Base-by-base conservation (phyloP, 2,888 invertebrate genomes). In the Gortyna flavago region DNA sequence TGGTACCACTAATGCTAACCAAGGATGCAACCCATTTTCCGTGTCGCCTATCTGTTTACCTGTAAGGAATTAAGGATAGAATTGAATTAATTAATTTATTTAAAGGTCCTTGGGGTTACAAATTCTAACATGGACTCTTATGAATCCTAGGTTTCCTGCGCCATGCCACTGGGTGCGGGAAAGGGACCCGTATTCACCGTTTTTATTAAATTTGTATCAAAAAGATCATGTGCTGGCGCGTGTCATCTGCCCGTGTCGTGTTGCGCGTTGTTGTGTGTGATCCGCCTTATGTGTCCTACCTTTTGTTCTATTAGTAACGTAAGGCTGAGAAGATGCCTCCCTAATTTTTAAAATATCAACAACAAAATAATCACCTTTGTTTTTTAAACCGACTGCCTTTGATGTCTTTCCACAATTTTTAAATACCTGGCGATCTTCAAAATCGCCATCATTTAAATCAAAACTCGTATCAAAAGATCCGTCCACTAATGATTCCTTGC, bases 1-100 rank as follows among this genome's bases (percentile, higher is more conserved):
- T 3, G 92, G 90, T 11, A 95, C 94, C 6, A 95, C 93, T 2
- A 96, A 78, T 0, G 91, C 92, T 29, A 96, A 83, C 96, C 96
- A 96, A 4, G 96, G 96, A 79, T 95, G 94, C 9, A 94, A 91
- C 0, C 93, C 93, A 29, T 86, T 91, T 70, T 88, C 85, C 9
- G 93, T 89, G 9, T 92, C 91, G 11, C 92, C 93, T 8, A 89
- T 86, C 69, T 92, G 90, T 77, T 90, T 90, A 64, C 86, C 95
- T 95, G 75, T 59, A 83, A 81, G n/a, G 57, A 75, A 59, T 59
- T 35, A 21, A 35, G 18, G 21, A 70, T 48, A 62, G 0, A 70
- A n/a, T 41, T 38, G n/a, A 11, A 54, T n/a, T 11, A 3, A 44
- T 44, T 51, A 21, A 51, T 54, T 11, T 54, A 25, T 57, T 11